These are phyloP conservation scores for Nothobranchius kuhntae DNA, from an alignment of 2,113 vertebrate species.

Conservation along the genomic window DNA sequence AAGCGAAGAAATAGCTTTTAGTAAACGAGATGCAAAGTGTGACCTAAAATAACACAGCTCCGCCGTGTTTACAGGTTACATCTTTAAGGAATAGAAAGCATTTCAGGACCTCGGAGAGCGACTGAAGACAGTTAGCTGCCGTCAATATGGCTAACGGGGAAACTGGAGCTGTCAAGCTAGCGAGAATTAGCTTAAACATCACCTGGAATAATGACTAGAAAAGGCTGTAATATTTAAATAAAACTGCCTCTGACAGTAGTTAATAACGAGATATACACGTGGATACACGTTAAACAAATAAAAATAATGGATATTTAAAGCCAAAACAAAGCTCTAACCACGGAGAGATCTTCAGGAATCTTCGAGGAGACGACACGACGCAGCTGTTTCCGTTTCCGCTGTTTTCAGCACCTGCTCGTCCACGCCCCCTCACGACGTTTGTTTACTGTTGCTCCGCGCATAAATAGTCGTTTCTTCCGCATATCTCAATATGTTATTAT, in stretches of 20 bases:
- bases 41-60: not conserved
- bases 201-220: not conserved
- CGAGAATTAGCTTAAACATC: not conserved
- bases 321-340: conserved; percentile 42
- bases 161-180: conserved; percentile 12
- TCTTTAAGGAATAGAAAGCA: not conserved
- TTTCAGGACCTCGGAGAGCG: conserved; percentile 76
- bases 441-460: not conserved
- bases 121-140: conserved; percentile 31
- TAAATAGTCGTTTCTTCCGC: not conserved
- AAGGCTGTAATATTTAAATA: accelerated
- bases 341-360: conserved; percentile 23
- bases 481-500: not conserved
- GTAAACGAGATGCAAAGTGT: not conserved
- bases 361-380: conserved; percentile 47
- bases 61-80: not conserved
- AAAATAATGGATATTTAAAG: not conserved
- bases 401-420: conserved; percentile 24
- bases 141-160: conserved; percentile 51
- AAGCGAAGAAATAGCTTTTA: not conserved
- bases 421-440: conserved; percentile 18
- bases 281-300: accelerated
- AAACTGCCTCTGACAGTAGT: not conserved
- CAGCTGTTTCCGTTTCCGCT: conserved; percentile 66
- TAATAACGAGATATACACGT: accelerated